phyloP scores from a whole-genome alignment of 1,140 invertebrate species.

The Aleiodes sp. region DNA sequence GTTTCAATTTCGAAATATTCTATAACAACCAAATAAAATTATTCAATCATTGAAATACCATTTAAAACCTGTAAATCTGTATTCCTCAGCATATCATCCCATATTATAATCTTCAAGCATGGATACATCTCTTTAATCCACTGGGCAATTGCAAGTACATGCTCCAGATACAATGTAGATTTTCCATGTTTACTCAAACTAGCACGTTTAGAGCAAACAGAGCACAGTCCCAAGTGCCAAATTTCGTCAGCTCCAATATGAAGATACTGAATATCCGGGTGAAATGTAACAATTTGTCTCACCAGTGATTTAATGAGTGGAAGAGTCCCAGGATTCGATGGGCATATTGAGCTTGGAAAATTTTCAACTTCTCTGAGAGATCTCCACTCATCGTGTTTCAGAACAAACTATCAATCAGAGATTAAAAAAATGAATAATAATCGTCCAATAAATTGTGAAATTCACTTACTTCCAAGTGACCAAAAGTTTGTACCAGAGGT shows the following conservation, averaged over 20 bases:
- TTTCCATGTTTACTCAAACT: constrained; percentile 66
- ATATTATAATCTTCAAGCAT: constrained; percentile 81
- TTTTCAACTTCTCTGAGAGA: constrained; percentile 80
- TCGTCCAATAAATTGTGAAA: background rate
- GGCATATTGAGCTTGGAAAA: constrained; percentile 86
- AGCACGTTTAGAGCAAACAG: constrained; percentile 72
- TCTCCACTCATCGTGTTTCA: constrained; percentile 83
- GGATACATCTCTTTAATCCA: constrained; percentile 74
- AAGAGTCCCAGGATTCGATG: constrained; percentile 72
- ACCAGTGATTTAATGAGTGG: constrained; percentile 71
- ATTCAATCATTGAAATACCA: constrained; percentile 50
- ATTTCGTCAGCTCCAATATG: constrained; percentile 88
- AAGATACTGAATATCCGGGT: constrained; percentile 74
- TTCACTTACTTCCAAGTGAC: constrained; percentile 80
- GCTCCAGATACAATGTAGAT: constrained; percentile 74
- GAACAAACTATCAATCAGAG: constrained; percentile 72
- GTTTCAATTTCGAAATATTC: no score
- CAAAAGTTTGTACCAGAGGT: constrained; percentile 95
- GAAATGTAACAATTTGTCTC: constrained; percentile 67
- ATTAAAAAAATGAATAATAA: constrained; percentile 19
- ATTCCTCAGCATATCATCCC: constrained; percentile 94
- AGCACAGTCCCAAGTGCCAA: constrained; percentile 84
- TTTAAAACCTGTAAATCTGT: constrained; percentile 74
- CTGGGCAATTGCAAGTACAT: constrained; percentile 73
- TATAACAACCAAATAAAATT: constrained; percentile 11